phyloP scores from a whole-genome alignment of 1,140 invertebrate genomes.

The Apis florea region DNA sequence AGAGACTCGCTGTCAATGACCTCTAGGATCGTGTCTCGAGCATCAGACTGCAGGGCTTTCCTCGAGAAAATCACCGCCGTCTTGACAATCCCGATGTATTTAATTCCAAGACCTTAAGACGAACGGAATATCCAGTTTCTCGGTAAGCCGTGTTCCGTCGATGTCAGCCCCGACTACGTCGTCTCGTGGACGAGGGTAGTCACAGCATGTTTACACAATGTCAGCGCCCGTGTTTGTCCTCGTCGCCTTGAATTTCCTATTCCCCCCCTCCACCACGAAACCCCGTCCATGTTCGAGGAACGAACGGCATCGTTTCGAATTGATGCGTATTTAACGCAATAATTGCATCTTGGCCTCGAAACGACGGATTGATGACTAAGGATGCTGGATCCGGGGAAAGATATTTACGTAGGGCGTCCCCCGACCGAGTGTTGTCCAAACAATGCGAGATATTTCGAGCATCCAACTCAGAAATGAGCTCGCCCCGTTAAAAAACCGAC shows the following conservation, averaged over 20 bases:
- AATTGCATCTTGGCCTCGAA: constrained; percentile 37
- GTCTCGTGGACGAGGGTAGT: constrained; percentile 57
- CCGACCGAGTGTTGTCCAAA: constrained; percentile 36
- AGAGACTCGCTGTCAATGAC: background rate
- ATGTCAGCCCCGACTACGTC: constrained; percentile 30
- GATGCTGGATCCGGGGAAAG: background rate
- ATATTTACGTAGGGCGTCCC: constrained; percentile 32
- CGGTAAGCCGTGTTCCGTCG: constrained; percentile 48
- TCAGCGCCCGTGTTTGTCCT: constrained; percentile 67
- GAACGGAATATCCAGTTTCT: constrained; percentile 58
- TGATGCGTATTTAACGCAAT: constrained; percentile 54
- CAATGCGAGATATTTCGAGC: constrained; percentile 30
- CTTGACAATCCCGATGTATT: constrained; percentile 34
- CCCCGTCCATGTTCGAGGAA: background rate
- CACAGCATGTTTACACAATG: constrained; percentile 68
- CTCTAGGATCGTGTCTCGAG: background rate
- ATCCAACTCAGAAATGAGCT: background rate
- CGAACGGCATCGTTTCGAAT: constrained; percentile 41
- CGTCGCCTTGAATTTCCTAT: constrained; percentile 63
- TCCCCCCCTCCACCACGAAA: background rate
- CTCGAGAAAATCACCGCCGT: constrained; percentile 10
- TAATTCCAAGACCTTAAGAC: constrained; percentile 55
- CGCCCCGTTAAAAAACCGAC: constrained; percentile 2
- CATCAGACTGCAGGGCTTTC: constrained; percentile 13
- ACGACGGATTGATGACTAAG: constrained; percentile 35